Evolutionary conservation across 2,113 vertebrate genomes (phyloP), one percentile per base, ranked within the genome.

Genomic region (Amblyopsis rosae): DNA sequence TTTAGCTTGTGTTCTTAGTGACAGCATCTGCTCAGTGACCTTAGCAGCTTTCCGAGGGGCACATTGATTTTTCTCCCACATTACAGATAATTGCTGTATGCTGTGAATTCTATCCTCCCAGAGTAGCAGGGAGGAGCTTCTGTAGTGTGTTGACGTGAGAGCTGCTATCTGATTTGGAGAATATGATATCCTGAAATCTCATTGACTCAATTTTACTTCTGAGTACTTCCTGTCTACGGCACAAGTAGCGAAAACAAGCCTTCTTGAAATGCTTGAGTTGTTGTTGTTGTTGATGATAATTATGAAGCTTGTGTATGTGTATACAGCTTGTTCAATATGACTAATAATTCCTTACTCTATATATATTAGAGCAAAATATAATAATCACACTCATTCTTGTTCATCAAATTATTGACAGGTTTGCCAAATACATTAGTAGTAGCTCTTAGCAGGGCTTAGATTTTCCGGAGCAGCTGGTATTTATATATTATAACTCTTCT

Each of bases 81-180:
- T 95, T 96, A 93, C 94, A 92, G 68, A 92, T 95, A 94, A 95
- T 94, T 95, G 94, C 93, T 95, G 90, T 93, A 73, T 79, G 84
- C 86, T 90, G 87, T 88, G 88, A 96, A 97, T 91, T 87, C 84
- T 92, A 95, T 95, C 93, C 94, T 94, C 93, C 91, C 93, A 73
- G 82, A 77, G 90, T 88, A 73, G 70, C 78, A 77, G 82, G 88
- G 82, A 75, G 82, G 86, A 88, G 93, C 90, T 62, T 80, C 64
- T 63, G 86, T 72, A 61, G 67, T 83, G 85, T 92, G 89, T 81
- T 83, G 79, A 85, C 86, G 82, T 59, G 85, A 72, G 78, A 77
- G 70, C 19, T 50, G 33, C 70, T 82, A 84, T 93, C 90, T 88
- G 76, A 84, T 90, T 87, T 85, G 74, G 86, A 78, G 64, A 90